These are phyloP conservation scores for Heliconius eleuchia DNA, from an alignment of 1,140 invertebrate genomes.

Conservation along the genomic window DNA sequence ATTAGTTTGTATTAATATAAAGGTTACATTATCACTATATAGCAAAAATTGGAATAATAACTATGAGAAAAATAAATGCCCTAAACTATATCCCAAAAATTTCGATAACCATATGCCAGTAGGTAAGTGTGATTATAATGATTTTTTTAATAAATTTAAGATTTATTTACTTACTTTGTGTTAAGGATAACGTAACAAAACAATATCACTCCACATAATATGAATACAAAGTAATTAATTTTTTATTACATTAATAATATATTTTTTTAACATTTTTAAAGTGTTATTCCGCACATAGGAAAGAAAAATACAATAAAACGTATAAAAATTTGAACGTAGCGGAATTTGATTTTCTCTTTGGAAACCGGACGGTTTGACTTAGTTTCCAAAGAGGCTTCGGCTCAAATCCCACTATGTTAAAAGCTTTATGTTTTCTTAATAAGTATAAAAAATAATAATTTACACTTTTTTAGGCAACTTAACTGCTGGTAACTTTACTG, in stretches of 20 bases:
- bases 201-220: not conserved
- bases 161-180: not conserved
- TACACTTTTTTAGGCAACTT: slow-evolving; percentile 77
- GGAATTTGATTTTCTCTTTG: no score
- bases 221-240: not conserved
- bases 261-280: no score
- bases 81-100: slow-evolving; percentile 78
- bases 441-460: not conserved
- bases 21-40: slow-evolving; percentile 59
- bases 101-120: slow-evolving; percentile 76
- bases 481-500: slow-evolving; percentile 83
- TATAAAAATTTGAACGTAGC: no score
- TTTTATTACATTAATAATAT: not conserved
- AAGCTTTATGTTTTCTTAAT: not conserved
- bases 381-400: no score
- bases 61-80: slow-evolving; percentile 77
- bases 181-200: not conserved
- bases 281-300: no score
- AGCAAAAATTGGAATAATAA: slow-evolving; percentile 76
- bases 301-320: no score
- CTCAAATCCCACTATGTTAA: no score
- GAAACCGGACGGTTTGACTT: no score
- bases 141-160: not conserved
- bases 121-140: slow-evolving; percentile 58
- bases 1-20: slow-evolving; percentile 54